Percentiles rank a stretch among this genome's conserved stretches.
phyloP scores from a whole-genome alignment of 2,888 invertebrate species.

The Orchestes rusci region DNA sequence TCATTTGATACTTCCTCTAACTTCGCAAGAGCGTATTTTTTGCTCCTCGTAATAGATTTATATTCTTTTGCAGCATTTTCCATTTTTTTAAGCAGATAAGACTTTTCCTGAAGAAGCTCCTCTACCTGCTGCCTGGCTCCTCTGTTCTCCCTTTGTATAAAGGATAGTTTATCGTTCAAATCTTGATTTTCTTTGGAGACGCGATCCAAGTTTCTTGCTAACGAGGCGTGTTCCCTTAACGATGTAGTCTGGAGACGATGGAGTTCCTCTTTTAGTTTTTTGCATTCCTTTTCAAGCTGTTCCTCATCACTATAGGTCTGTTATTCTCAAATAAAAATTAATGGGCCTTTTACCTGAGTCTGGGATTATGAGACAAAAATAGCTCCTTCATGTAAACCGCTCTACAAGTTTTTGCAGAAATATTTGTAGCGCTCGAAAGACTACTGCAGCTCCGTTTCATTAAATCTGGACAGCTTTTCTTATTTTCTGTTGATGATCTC shows the following conservation, averaged over 20 bases:
- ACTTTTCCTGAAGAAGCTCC: conserved; percentile 37
- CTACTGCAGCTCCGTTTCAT: conserved; percentile 24
- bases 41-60: conserved; percentile 36
- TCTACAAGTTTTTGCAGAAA: conserved; percentile 19
- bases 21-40: conserved; percentile 36
- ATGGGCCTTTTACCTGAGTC: conserved; percentile 11
- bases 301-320: conserved; percentile 9
- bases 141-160: conserved; percentile 36
- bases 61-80: conserved; percentile 39
- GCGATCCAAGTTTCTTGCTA: conserved; percentile 35
- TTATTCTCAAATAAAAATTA: background rate
- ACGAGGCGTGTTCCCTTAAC: conserved; percentile 34
- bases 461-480: conserved; percentile 28
- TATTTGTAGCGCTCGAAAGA: conserved; percentile 18
- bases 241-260: conserved; percentile 32
- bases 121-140: conserved; percentile 37
- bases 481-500: no score
- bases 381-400: conserved; percentile 26
- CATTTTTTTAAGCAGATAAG: conserved; percentile 32
- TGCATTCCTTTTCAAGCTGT: conserved; percentile 27
- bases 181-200: conserved; percentile 36
- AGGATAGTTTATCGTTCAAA: conserved; percentile 30
- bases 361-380: conserved; percentile 8
- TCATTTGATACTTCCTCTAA: conserved; percentile 34
- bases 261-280: conserved; percentile 35